Evolutionary conservation across 1,140 invertebrate species (phyloP), one percentile per base, ranked within the genome.

Genomic region (Ooceraea biroi): DNA sequence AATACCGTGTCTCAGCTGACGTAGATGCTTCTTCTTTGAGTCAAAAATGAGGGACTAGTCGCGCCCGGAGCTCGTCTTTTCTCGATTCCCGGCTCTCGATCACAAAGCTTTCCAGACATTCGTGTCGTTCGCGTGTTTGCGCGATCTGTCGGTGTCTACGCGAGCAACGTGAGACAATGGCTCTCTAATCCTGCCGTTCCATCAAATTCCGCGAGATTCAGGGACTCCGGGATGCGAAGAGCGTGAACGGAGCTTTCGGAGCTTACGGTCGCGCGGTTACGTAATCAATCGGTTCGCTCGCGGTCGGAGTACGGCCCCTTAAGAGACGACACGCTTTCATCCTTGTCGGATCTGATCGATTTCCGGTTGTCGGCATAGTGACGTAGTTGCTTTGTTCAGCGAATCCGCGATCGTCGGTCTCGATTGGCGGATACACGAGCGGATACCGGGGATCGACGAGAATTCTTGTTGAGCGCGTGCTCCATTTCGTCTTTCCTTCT

Each of bases 181-280:
- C 25, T 44, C 55, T 46, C 76, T 80, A 80, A 80, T 80, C 50
- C 76, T 65, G 65, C 12, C 76, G 61, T 71, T 80, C 65, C 76
- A 68, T 80, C 76, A 71, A 80, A 80, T 48, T 58, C 22, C 48
- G 50, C 17, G 63, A 76, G 22, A 69, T 19, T 27, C 48, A 36
- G 36, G 14, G 48, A n/a, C n/a, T n/a, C n/a, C 46, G 22, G n/a
- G 41, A 41, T 63, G 14, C 44, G 25, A 17, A n/a, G 36, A 36
- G 36, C 36, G 46, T 11, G 41, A n/a, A 22, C 3, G 27, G 27
- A 41, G 60, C 60, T 41, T 63, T 41, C 60, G 60, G 30, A 41
- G 65, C 50, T 71, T 71, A 80, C 50, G n/a, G 36, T 65, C 50
- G 74, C 30, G 17, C 46, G 60, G 65, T 71, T 80, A 69, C 76